These are phyloP conservation scores for Stictonetta naevosa DNA, from an alignment of 2,113 vertebrate genomes.

Conservation along the genomic window DNA sequence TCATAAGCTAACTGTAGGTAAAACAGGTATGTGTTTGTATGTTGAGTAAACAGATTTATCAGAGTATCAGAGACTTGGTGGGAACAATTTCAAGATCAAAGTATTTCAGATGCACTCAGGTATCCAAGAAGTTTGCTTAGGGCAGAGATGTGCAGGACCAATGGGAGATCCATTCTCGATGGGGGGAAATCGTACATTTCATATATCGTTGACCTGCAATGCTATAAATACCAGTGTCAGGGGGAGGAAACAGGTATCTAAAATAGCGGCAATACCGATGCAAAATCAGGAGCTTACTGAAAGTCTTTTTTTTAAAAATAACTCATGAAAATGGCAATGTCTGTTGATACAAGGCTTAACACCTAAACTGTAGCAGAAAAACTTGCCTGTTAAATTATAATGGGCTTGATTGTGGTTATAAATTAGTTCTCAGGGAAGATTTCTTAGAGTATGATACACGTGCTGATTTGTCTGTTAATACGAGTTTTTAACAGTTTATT, in stretches of 20 bases:
- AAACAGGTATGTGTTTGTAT: neutral
- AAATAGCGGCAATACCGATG: neutral
- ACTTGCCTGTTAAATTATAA: neutral
- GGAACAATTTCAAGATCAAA: neutral
- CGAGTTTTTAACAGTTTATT: neutral
- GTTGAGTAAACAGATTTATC: slow-evolving; percentile 2
- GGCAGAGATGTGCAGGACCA: neutral
- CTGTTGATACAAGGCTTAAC: neutral
- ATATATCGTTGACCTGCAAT: neutral
- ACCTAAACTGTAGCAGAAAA: neutral
- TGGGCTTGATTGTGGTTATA: neutral
- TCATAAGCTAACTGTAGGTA: neutral
- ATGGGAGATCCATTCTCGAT: neutral
- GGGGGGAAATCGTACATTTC: neutral
- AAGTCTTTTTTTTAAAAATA: neutral
- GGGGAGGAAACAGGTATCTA: neutral
- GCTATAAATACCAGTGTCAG: neutral
- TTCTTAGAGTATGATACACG: neutral
- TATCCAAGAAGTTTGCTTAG: neutral
- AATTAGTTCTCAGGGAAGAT: neutral
- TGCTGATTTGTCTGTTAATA: neutral
- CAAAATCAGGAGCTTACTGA: neutral
- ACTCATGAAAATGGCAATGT: neutral
- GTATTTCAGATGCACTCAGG: neutral
- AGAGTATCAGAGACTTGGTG: neutral